A percentile compares a stretch with the other conserved stretches of the same genome.
These are phyloP conservation scores for Lates japonicus DNA, from an alignment of 2,797 vertebrate genomes.

Conservation along the genomic window DNA sequence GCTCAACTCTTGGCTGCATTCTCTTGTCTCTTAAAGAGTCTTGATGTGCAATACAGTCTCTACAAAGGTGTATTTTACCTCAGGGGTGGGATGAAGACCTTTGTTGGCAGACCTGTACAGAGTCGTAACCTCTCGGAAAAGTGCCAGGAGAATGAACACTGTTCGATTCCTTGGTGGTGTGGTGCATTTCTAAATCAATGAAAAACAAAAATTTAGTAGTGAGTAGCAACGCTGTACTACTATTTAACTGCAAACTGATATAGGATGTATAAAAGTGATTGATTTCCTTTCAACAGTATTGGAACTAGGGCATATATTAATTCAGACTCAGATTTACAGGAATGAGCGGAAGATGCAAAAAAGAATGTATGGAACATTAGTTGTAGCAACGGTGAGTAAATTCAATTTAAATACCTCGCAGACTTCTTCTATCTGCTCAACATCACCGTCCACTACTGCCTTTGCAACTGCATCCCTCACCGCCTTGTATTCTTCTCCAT, in stretches of 20 bases:
- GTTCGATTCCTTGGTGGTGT: conserved; percentile 44
- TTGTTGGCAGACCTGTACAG: conserved; percentile 69
- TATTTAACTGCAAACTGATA: too few relatives aligned
- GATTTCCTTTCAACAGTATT: not conserved
- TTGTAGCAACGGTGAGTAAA: not conserved
- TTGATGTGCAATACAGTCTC: not conserved
- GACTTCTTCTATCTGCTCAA: conserved; percentile 61
- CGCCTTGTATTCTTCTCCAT: conserved; percentile 56
- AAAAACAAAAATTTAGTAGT: not conserved
- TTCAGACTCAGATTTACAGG: not conserved
- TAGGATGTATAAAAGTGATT: too few relatives aligned
- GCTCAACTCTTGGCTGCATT: not conserved
- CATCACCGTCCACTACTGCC: conserved; percentile 63
- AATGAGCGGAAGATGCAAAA: not conserved
- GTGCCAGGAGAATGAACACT: conserved; percentile 84
- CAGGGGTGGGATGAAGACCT: conserved; percentile 71
- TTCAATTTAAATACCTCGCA: conserved; percentile 82
- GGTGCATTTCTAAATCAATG: conserved; percentile 26
- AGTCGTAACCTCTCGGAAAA: conserved; percentile 88
- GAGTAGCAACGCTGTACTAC: not conserved
- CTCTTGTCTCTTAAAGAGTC: not conserved
- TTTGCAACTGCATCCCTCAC: conserved; percentile 58
- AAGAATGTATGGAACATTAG: not conserved
- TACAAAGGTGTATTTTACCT: conserved; percentile 73
- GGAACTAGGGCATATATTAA: not conserved